A percentile compares a stretch with the other conserved stretches of the same genome.
Conservation (phyloP, 2,113 vertebrate genomes). For the Perca schrenkii region DNA sequence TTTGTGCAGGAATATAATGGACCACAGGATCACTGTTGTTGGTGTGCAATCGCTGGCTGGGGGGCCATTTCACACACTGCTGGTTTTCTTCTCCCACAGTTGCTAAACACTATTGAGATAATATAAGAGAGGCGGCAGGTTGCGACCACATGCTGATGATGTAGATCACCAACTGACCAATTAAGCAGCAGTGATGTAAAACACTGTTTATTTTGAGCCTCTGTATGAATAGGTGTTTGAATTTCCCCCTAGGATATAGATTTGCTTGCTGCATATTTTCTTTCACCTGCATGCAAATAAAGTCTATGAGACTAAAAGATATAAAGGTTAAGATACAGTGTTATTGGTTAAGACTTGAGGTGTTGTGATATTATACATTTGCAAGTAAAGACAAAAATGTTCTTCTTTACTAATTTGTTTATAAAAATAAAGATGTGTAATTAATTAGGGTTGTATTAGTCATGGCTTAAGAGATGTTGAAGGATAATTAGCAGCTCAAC, state of each 20-base stretch:
- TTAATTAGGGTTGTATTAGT: slow-evolving; percentile 14
- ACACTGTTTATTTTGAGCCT: background rate
- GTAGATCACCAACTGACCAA: slow-evolving; percentile 63
- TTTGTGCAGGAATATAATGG: slow-evolving; percentile 85
- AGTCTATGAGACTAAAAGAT: background rate
- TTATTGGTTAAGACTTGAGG: background rate
- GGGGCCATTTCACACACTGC: slow-evolving; percentile 78
- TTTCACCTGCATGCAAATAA: background rate
- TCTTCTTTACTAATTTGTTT: background rate
- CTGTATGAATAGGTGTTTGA: slow-evolving; percentile 3
- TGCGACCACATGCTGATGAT: slow-evolving; percentile 79
- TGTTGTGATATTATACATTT: background rate
- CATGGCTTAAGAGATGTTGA: slow-evolving; percentile 52
- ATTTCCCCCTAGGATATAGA: slow-evolving; percentile 32
- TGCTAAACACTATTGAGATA: slow-evolving; percentile 83
- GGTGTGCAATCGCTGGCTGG: slow-evolving; percentile 74
- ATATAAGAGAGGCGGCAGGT: slow-evolving; percentile 74
- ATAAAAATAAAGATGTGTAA: background rate
- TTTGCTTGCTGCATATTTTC: background rate
- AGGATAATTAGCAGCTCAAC: slow-evolving; percentile 82
- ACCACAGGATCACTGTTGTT: slow-evolving; percentile 83
- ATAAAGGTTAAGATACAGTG: background rate
- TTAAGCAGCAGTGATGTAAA: slow-evolving; percentile 74
- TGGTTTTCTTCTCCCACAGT: slow-evolving; percentile 78
- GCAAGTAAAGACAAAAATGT: background rate